Evolutionary conservation across 2,888 invertebrate species (phyloP), one percentile per base, ranked within the genome.

Genomic region (Hypolimnas misippus): DNA sequence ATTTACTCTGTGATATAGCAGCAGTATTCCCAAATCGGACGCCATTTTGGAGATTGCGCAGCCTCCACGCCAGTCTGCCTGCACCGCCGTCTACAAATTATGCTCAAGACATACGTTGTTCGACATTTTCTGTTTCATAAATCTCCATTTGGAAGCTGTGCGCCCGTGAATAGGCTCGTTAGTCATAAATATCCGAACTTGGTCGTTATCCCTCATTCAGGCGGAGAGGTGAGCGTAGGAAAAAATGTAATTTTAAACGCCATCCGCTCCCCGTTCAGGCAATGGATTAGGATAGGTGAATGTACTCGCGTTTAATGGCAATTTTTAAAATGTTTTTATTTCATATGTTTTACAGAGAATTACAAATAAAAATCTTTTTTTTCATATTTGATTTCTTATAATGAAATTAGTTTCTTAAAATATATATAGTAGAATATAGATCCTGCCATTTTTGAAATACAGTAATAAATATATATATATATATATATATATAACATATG

Each of bases 161-260:
- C 79, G 78, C 76, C 76, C 75, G 80, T 89, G 89, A 90, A 90
- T 90, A 86, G 89, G 87, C 87, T 90, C 88, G 89, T 90, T 89
- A 89, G 81, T 87, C 88, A 88, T 89, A 89, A 89, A 89, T 89
- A 89, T 86, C 87, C 86, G 82, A 89, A 89, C 84, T 86, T 78
- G 83, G 84, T 89, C 89, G 89, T 71, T 89, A 89, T 83, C 82
- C 83, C 81, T 85, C 84, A 89, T 89, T 89, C 89, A 87, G 72
- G 73, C 76, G 12, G 76, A 68, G 57, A 59, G 65, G 58, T 65
- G 55, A 56, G 59, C 57, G 57, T 50, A 35, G 46, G 64, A 63
- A 63, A 66, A 68, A 65, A 65, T 52, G 54, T 53, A 42, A 66
- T 69, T 62, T 67, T 59, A 65, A 69, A 64, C 53, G 59, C 76